phyloP scores from a whole-genome alignment of 2,113 vertebrate genomes.

The Pontoporia blainvillei region DNA sequence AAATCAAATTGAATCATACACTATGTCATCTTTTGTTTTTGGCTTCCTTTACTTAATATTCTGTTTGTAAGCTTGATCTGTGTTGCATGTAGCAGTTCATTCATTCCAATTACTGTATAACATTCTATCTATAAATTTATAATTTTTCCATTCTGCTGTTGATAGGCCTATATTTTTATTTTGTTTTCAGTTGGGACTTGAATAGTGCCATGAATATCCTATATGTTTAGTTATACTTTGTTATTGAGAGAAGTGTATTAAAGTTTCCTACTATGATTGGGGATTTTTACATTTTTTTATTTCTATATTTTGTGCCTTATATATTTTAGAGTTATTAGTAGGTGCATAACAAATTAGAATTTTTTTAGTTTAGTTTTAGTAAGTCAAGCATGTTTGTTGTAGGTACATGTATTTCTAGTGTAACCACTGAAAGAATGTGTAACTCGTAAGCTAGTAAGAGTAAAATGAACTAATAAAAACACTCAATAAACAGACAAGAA shows the following conservation, averaged over 20 bases:
- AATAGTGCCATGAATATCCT: background rate
- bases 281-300: background rate
- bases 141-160: background rate
- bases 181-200: background rate
- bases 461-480: background rate
- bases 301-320: background rate
- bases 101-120: background rate
- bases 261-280: background rate
- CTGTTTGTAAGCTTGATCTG: background rate
- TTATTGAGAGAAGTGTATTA: background rate
- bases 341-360: background rate
- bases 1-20: background rate
- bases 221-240: background rate
- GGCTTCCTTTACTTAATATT: background rate
- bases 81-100: background rate
- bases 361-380: background rate
- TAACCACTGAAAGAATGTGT: background rate
- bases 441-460: background rate
- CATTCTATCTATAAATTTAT: background rate
- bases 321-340: background rate
- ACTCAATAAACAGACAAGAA: background rate
- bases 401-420: background rate
- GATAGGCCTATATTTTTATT: background rate
- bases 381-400: background rate
- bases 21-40: background rate